Evolutionary conservation across 2,797 vertebrate species (phyloP).

Genomic region (Parauchenoglanis ngamensis): DNA sequence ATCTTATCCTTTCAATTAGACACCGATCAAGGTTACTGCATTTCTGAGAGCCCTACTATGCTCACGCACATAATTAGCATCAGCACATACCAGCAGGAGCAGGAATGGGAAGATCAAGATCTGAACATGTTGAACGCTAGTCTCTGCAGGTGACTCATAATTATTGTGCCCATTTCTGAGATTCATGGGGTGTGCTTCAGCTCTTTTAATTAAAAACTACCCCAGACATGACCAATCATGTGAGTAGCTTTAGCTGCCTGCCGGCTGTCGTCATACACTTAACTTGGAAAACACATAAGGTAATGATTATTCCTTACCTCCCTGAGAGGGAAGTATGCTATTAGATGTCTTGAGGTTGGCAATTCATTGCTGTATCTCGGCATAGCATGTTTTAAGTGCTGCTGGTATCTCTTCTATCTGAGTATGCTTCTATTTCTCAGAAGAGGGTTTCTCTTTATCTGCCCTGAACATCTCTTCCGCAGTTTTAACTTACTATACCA

Average conservation of each 20-base stretch:
- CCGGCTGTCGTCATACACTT: not conserved
- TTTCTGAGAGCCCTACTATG: not conserved
- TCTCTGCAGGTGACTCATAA: constrained; percentile 40
- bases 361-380: not conserved
- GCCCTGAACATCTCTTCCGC: not conserved
- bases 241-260: constrained; percentile 19
- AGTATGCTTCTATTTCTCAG: constrained; percentile 33
- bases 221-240: constrained; percentile 27
- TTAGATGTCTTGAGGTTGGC: not conserved
- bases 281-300: not conserved
- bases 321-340: not conserved
- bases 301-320: constrained; percentile 10
- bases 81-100: constrained; percentile 34
- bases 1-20: not conserved
- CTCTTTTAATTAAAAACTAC: constrained; percentile 48
- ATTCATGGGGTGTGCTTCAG: constrained; percentile 29
- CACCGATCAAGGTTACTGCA: not conserved
- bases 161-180: constrained; percentile 32
- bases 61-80: constrained; percentile 27
- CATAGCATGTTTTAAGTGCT: not conserved
- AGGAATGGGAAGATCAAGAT: not conserved
- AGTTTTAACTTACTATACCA: not conserved
- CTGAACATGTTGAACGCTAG: constrained; percentile 3
- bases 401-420: not conserved
- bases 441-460: constrained; percentile 36